Conservation (phyloP, 2,113 vertebrate genomes). For the Gymnarchus niloticus region DNA sequence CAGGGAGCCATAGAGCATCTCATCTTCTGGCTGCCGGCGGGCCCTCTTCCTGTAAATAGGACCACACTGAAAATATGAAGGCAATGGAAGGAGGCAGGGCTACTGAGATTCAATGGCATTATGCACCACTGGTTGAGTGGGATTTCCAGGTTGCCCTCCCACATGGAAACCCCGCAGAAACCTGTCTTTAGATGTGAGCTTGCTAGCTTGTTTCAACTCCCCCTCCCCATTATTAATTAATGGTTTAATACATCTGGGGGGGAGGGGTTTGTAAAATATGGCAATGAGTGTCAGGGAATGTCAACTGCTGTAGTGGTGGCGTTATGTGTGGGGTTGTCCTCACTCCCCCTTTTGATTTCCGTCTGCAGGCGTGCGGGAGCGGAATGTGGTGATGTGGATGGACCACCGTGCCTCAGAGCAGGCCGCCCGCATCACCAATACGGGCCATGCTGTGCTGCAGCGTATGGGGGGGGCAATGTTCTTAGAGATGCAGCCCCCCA, state of each 20-base stretch:
- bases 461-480: conserved; percentile 88
- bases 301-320: background rate
- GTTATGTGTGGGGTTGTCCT: background rate
- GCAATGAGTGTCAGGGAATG: too few species aligned
- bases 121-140: too few species aligned
- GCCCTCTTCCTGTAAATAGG: background rate
- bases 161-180: background rate
- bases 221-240: background rate
- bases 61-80: too few species aligned
- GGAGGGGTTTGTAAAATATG: too few species aligned
- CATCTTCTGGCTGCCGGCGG: too few species aligned
- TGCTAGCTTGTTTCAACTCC: too few species aligned
- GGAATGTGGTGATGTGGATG: conserved; percentile 97
- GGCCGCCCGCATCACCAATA: conserved; percentile 73
- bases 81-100: background rate
- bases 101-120: background rate
- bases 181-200: background rate
- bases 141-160: background rate
- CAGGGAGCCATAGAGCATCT: background rate
- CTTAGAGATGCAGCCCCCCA: conserved; percentile 95
- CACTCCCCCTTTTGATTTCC: background rate
- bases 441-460: conserved; percentile 67
- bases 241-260: too few species aligned
- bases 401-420: conserved; percentile 84
- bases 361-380: conserved; percentile 45